Evolutionary conservation across 2,888 invertebrate species (phyloP).

Genomic region (Drosophila recens): DNA sequence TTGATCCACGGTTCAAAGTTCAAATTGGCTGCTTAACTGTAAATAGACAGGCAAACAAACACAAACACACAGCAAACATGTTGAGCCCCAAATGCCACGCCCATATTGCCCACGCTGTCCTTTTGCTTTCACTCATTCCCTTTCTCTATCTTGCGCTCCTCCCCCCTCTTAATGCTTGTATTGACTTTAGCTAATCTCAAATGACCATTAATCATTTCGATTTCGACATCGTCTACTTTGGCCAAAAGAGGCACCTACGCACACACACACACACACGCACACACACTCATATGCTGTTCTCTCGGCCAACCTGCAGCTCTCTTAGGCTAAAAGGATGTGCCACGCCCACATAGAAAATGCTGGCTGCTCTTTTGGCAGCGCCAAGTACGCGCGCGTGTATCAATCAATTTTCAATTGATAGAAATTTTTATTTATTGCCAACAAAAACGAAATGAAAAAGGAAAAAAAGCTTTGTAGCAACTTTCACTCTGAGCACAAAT

Average conservation of each 20-base stretch:
- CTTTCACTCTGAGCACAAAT: constrained; percentile 43
- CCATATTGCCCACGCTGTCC: neutral
- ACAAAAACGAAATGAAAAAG: constrained; percentile 29
- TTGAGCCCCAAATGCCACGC: constrained; percentile 35
- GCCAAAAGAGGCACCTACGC: constrained; percentile 19
- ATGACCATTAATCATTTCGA: constrained; percentile 81
- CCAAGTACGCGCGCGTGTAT: constrained; percentile 53
- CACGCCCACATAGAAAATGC: constrained; percentile 5
- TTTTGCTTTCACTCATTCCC: neutral
- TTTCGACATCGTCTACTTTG: constrained; percentile 59
- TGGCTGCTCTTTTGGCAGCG: constrained; percentile 14
- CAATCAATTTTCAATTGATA: constrained; percentile 82
- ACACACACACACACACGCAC: constrained; percentile 13
- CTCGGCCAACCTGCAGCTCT: constrained; percentile 6
- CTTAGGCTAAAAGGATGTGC: constrained; percentile 16
- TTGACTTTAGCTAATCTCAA: constrained; percentile 77
- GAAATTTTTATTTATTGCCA: constrained; percentile 73
- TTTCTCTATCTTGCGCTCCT: neutral
- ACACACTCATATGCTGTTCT: constrained; percentile 16
- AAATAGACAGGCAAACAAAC: constrained; percentile 74
- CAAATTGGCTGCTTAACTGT: constrained; percentile 81
- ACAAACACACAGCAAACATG: constrained; percentile 59
- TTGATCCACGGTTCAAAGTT: constrained; percentile 77
- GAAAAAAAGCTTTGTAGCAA: constrained; percentile 18
- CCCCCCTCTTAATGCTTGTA: neutral